phyloP scores from a whole-genome alignment of 2,888 invertebrate species.

The Tiliacea aurago region DNA sequence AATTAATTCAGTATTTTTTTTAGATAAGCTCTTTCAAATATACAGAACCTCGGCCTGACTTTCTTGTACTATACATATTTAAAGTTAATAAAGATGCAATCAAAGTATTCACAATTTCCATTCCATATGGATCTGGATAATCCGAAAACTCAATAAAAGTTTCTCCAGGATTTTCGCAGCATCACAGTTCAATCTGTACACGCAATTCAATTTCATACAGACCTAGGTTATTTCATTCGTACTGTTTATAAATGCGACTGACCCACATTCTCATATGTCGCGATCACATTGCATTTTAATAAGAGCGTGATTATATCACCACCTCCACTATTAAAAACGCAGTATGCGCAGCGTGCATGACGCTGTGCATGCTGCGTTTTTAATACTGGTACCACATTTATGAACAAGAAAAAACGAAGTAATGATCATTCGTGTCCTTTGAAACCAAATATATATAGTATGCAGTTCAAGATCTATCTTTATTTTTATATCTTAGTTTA shows the following conservation, averaged over 20 bases:
- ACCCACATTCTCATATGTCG: slow-evolving; percentile 46
- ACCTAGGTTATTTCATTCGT: slow-evolving; percentile 47
- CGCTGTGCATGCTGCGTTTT: slow-evolving; percentile 28
- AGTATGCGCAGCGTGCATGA: neutral
- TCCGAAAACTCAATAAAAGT: neutral
- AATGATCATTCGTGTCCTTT: neutral
- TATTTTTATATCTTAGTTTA: no score
- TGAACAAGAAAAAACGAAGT: neutral
- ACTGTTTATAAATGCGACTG: slow-evolving; percentile 46
- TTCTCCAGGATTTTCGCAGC: slow-evolving; percentile 22
- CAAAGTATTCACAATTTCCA: no score
- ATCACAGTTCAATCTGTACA: slow-evolving; percentile 51
- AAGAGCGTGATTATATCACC: slow-evolving; percentile 38
- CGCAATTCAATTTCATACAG: slow-evolving; percentile 44
- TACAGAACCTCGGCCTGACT: no score
- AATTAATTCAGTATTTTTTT: neutral
- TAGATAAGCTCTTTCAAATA: neutral
- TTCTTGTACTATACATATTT: neutral
- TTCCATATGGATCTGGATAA: neutral
- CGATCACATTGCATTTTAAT: slow-evolving; percentile 49
- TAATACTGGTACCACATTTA: slow-evolving; percentile 3
- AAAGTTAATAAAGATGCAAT: neutral
- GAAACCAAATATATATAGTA: slow-evolving; percentile 5
- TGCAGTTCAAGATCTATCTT: neutral
- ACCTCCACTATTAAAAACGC: neutral